A percentile compares a stretch with the other conserved stretches of the same genome.
Conservation (phyloP, 2,797 vertebrate species). For the Sebastes paucispinis region DNA sequence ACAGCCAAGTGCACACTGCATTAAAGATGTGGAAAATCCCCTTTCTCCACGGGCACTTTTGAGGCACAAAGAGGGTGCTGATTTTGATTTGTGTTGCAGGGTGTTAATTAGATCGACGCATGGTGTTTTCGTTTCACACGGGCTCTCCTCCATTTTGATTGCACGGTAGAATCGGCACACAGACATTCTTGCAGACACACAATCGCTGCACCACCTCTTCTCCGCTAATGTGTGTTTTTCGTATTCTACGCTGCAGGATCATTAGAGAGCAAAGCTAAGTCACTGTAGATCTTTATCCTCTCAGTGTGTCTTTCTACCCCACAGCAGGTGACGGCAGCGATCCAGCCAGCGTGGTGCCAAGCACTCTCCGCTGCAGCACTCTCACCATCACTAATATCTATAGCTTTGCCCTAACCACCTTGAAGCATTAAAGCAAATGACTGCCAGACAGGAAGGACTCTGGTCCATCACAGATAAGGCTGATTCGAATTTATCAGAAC, state of each 20-base stretch:
- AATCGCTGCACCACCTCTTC: background rate
- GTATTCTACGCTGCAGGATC: conserved; percentile 38
- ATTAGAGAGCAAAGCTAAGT: conserved; percentile 33
- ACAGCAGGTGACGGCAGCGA: conserved; percentile 43
- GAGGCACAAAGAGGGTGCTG: background rate
- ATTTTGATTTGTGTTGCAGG: conserved; percentile 14
- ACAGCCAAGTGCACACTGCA: conserved; percentile 44
- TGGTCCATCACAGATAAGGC: background rate
- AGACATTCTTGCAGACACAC: background rate
- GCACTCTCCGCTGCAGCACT: conserved; percentile 31
- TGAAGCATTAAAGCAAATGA: conserved; percentile 9
- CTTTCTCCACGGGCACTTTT: conserved; percentile 14
- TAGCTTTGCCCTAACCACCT: conserved; percentile 10
- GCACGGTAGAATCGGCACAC: background rate
- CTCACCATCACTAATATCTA: conserved; percentile 8
- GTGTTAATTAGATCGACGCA: conserved; percentile 19
- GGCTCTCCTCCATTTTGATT: conserved; percentile 2
- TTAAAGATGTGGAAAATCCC: conserved; percentile 53
- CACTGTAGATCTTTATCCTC: conserved; percentile 52
- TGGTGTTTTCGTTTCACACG: conserved; percentile 14
- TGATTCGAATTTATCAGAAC: background rate
- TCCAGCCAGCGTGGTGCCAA: conserved; percentile 51
- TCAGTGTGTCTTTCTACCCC: conserved; percentile 36
- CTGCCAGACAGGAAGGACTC: background rate
- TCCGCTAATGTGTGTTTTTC: conserved; percentile 44